These are phyloP conservation scores for Mesaphorura yosii DNA, from an alignment of 1,140 invertebrate species.

Conservation along the genomic window DNA sequence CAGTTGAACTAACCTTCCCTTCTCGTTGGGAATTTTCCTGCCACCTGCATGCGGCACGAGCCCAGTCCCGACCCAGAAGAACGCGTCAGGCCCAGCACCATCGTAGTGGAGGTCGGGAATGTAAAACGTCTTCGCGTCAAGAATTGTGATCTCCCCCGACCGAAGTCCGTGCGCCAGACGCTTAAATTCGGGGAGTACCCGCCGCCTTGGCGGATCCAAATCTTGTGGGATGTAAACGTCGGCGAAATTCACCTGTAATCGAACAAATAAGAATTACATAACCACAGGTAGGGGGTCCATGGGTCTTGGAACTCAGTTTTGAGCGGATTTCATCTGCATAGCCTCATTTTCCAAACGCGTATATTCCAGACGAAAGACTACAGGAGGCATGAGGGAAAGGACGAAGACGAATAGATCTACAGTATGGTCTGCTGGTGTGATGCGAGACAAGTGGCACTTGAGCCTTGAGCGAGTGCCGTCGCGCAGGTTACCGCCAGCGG, in stretches of 20 bases:
- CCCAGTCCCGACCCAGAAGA: constrained; percentile 85
- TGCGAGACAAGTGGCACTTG: constrained; percentile 23
- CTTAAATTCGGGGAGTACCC: constrained; percentile 70
- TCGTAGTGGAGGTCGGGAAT: constrained; percentile 87
- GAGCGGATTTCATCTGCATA: background rate
- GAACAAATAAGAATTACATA: constrained; percentile 17
- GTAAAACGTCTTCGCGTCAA: constrained; percentile 83
- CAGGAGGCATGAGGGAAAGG: background rate
- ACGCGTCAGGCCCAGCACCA: constrained; percentile 75
- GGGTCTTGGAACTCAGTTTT: background rate
- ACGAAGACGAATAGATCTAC: constrained; percentile 2
- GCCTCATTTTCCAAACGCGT: background rate
- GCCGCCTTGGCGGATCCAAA: constrained; percentile 55
- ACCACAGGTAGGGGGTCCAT: background rate
- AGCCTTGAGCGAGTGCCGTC: constrained; percentile 30
- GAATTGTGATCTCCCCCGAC: constrained; percentile 77
- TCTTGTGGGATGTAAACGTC: constrained; percentile 62
- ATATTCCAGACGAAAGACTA: constrained; percentile 3
- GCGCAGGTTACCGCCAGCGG: no score
- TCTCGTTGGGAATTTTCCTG: constrained; percentile 72
- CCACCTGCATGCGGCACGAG: constrained; percentile 66
- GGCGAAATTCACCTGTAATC: constrained; percentile 67
- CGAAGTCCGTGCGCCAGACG: constrained; percentile 70
- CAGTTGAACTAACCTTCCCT: constrained; percentile 47
- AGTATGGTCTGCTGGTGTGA: constrained; percentile 20